phyloP scores from a whole-genome alignment of 1,140 invertebrate genomes.

The Thaumatotibia leucotreta region DNA sequence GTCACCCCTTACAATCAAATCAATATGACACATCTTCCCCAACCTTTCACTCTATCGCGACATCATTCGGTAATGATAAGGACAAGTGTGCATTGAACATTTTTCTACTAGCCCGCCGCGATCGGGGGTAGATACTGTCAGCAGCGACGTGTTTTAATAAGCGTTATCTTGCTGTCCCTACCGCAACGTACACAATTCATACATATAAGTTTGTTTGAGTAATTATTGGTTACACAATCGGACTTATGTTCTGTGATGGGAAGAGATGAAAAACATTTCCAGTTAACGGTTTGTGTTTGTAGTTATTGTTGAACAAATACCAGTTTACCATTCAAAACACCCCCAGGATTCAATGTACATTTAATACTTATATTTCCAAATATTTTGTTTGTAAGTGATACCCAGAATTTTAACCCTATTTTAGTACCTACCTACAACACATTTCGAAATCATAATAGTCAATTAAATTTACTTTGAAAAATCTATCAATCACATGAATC shows the following conservation, averaged over 20 bases:
- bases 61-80: conserved; percentile 13
- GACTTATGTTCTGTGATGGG: background rate
- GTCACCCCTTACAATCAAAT: background rate
- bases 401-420: too few species aligned
- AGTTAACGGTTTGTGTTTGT: too few species aligned
- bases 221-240: background rate
- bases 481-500: too few species aligned
- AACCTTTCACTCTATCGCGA: conserved; percentile 1
- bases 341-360: too few species aligned
- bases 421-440: too few species aligned
- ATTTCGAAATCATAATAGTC: too few species aligned
- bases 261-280: too few species aligned
- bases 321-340: too few species aligned
- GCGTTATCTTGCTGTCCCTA: conserved; percentile 52
- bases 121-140: conserved; percentile 69
- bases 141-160: conserved; percentile 68
- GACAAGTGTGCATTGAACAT: conserved; percentile 35
- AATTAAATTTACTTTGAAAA: too few species aligned
- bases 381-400: too few species aligned
- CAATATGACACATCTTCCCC: background rate
- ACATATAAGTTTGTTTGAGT: background rate
- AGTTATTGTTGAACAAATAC: too few species aligned
- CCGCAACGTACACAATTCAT: background rate
- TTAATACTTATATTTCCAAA: too few species aligned
- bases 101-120: conserved; percentile 38